phyloP scores from a whole-genome alignment of 2,797 vertebrate species.

The Phoxinus dragarum region DNA sequence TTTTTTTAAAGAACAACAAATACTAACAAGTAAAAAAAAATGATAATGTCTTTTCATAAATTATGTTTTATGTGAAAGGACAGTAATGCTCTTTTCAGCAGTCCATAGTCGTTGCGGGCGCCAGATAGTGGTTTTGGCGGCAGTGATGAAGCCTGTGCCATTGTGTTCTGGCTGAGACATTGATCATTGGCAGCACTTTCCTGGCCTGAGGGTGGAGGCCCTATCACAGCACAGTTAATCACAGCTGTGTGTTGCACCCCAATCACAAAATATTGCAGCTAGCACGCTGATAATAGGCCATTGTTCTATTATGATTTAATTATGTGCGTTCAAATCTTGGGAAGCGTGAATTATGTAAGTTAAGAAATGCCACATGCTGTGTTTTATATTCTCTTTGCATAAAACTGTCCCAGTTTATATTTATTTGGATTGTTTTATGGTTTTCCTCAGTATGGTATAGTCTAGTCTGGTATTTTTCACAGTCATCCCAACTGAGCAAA shows the following conservation, averaged over 20 bases:
- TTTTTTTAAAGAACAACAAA: not conserved
- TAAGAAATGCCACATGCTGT: not conserved
- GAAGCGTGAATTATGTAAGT: not conserved
- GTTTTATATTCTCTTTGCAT: not conserved
- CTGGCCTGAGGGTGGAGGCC: conserved; percentile 14
- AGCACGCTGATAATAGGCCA: not conserved
- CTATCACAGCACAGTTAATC: conserved; percentile 33
- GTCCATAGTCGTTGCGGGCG: not conserved
- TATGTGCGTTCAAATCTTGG: not conserved
- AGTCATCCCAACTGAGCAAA: not conserved
- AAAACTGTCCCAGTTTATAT: not conserved
- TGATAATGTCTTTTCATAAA: not conserved
- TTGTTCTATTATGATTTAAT: conserved; percentile 5
- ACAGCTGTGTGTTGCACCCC: not conserved
- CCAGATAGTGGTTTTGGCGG: conserved; percentile 15
- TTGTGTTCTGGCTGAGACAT: conserved; percentile 25
- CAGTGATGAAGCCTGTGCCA: conserved; percentile 12
- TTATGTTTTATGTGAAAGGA: conserved; percentile 1
- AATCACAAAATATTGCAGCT: conserved; percentile 16
- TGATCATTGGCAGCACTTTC: conserved; percentile 48
- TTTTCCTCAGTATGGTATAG: not conserved
- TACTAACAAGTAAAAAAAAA: not conserved
- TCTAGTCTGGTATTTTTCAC: not conserved
- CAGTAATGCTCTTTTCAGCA: not conserved
- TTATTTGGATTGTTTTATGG: not conserved